Percentiles rank a stretch among this genome's conserved stretches.
Conservation (phyloP, 2,113 vertebrate species). For the Leptobrachium ailaonicum region DNA sequence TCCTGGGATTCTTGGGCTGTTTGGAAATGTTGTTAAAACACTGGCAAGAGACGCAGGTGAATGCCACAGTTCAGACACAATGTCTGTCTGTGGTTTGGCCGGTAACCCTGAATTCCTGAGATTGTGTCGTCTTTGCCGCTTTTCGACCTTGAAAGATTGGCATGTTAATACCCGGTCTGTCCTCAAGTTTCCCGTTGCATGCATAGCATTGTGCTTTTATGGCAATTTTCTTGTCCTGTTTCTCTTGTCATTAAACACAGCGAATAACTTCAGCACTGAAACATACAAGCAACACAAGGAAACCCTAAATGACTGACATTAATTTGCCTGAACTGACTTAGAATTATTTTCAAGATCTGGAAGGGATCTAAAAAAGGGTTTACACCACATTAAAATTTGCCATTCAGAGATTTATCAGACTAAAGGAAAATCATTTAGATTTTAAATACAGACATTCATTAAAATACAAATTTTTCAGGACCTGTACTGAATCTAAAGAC, state of each 20-base stretch:
- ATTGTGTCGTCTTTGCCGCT: constrained; percentile 45
- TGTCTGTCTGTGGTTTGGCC: constrained; percentile 48
- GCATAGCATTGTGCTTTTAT: constrained; percentile 20
- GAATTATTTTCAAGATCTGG: no score
- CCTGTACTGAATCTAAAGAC: no score
- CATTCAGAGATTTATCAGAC: no score
- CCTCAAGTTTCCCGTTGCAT: constrained; percentile 34
- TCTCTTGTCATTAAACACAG: neutral
- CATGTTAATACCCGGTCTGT: constrained; percentile 47
- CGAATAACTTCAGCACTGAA: constrained; percentile 9
- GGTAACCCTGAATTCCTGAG: constrained; percentile 48
- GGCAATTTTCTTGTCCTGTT: constrained; percentile 27
- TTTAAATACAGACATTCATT: no score
- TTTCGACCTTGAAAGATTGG: constrained; percentile 47
- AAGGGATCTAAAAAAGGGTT: no score
- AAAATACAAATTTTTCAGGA: no score
- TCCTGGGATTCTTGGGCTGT: neutral
- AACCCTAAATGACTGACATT: no score
- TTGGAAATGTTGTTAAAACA: constrained; percentile 9
- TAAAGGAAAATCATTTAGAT: no score
- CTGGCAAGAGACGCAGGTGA: constrained; percentile 38
- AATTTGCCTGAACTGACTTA: no score
- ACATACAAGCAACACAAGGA: neutral
- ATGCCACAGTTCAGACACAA: constrained; percentile 45
- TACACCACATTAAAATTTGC: no score